Evolutionary conservation across 2,888 invertebrate genomes (phyloP).

Genomic region (Tryphoninae sp.): DNA sequence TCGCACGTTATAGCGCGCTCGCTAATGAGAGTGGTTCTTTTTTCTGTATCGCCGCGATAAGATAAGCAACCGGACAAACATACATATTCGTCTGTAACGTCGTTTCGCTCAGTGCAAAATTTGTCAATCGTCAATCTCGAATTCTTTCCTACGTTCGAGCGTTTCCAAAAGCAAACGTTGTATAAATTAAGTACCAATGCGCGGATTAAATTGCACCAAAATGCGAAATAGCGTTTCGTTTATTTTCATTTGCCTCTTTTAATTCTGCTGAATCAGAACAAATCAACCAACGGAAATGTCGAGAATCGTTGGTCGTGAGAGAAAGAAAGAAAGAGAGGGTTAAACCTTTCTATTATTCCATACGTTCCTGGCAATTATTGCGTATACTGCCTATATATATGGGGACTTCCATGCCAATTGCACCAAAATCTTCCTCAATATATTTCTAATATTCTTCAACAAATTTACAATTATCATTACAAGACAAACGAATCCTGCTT

Average conservation of each 20-base stretch:
- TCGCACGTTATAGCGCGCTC: slow-evolving; percentile 18
- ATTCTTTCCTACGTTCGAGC: no score
- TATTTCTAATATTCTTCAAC: not conserved
- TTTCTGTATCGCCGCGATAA: slow-evolving; percentile 51
- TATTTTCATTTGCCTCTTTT: not conserved
- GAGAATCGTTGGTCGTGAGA: slow-evolving; percentile 17
- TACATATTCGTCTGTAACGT: not conserved
- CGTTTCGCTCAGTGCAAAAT: not conserved
- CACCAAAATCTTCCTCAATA: not conserved
- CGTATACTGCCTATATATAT: slow-evolving; percentile 22
- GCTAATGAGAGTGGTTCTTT: slow-evolving; percentile 47
- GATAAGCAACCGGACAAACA: slow-evolving; percentile 51
- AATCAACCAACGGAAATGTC: slow-evolving; percentile 30
- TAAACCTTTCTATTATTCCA: slow-evolving; percentile 37
- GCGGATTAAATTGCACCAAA: not conserved
- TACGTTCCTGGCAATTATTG: slow-evolving; percentile 40
- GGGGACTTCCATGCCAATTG: not conserved
- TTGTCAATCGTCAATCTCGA: not conserved
- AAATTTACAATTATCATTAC: no score
- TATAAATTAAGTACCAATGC: not conserved
- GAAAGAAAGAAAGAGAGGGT: not conserved
- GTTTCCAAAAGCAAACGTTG: not conserved
- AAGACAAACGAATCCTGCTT: no score
- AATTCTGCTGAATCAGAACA: not conserved
- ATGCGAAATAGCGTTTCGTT: not conserved